Evolutionary conservation across 35 echinoderm and acorn worm genomes (phyloP).

Genomic region (Apostichopus parvimensis): DNA sequence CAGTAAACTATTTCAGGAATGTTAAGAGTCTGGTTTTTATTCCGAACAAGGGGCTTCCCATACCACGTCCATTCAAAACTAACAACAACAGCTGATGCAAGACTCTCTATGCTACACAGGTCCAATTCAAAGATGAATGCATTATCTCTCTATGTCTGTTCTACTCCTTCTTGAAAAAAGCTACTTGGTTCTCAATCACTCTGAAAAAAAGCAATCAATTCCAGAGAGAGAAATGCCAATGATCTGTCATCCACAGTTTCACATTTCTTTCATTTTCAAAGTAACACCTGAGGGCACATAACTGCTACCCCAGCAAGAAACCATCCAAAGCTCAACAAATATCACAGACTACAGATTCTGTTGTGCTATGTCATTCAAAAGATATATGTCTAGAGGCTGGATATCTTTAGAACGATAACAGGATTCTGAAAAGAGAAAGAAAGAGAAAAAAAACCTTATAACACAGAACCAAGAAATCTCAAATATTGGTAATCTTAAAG

Average conservation of each 20-base stretch:
- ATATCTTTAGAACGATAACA: not conserved
- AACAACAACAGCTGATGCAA: not conserved
- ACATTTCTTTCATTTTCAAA: conserved; percentile 22
- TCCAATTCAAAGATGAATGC: not conserved
- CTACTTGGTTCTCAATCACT: not conserved
- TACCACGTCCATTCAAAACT: too few relatives aligned
- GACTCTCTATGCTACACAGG: not conserved
- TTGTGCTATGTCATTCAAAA: not conserved
- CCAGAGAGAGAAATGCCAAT: not conserved
- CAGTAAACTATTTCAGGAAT: too few relatives aligned
- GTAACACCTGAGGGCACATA: conserved; percentile 42
- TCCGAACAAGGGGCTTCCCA: too few relatives aligned
- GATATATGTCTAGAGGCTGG: not conserved
- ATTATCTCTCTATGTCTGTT: not conserved
- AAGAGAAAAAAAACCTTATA: too few relatives aligned
- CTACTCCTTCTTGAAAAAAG: not conserved
- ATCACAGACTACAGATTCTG: not conserved
- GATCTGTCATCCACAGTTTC: conserved; percentile 32
- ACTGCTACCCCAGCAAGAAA: conserved; percentile 16
- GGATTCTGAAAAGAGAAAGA: conserved; percentile 2
- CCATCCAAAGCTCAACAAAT: not conserved
- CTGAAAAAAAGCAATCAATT: conserved; percentile 16
- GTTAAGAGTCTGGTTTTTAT: too few relatives aligned
- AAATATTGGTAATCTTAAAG: too few relatives aligned
- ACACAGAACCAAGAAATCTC: too few relatives aligned